These are phyloP conservation scores for Leptonema lineaticorne DNA, from an alignment of 1,140 invertebrate genomes.

Conservation along the genomic window DNA sequence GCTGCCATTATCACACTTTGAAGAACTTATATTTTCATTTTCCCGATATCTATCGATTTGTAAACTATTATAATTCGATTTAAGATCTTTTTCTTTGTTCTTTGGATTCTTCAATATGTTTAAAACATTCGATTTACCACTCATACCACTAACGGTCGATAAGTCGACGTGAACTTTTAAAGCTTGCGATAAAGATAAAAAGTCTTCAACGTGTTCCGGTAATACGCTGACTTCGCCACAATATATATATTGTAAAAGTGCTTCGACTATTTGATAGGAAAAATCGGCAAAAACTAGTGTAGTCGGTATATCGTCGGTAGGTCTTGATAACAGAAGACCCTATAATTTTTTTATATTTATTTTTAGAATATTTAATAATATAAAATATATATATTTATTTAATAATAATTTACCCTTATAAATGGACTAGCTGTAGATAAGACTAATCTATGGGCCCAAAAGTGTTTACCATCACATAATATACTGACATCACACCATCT, in stretches of 20 bases:
- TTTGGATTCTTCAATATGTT: no score
- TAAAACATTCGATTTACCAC: not conserved
- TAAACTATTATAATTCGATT: no score
- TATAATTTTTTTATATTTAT: slow-evolving; percentile 37
- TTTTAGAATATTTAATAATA: not conserved
- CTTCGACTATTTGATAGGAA: slow-evolving; percentile 46
- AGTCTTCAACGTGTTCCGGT: slow-evolving; percentile 45
- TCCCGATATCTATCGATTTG: no score
- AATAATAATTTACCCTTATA: slow-evolving; percentile 44
- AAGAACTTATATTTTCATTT: no score
- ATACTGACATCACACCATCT: slow-evolving; percentile 51
- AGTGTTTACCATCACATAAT: slow-evolving; percentile 45
- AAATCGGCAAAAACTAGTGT: slow-evolving; percentile 50
- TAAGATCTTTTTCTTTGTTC: not conserved
- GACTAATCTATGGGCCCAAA: slow-evolving; percentile 48
- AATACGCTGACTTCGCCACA: slow-evolving; percentile 49
- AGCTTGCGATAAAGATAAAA: slow-evolving; percentile 47
- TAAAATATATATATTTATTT: not conserved
- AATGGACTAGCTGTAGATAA: slow-evolving; percentile 51
- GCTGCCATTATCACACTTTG: no score
- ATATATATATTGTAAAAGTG: slow-evolving; percentile 50
- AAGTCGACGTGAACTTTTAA: slow-evolving; percentile 49
- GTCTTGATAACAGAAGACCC: slow-evolving; percentile 47
- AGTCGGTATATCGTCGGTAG: slow-evolving; percentile 46
- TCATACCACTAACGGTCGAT: slow-evolving; percentile 27